Evolutionary conservation across 2,888 invertebrate species (phyloP).

Genomic region (Mesodorylaimus sp.): DNA sequence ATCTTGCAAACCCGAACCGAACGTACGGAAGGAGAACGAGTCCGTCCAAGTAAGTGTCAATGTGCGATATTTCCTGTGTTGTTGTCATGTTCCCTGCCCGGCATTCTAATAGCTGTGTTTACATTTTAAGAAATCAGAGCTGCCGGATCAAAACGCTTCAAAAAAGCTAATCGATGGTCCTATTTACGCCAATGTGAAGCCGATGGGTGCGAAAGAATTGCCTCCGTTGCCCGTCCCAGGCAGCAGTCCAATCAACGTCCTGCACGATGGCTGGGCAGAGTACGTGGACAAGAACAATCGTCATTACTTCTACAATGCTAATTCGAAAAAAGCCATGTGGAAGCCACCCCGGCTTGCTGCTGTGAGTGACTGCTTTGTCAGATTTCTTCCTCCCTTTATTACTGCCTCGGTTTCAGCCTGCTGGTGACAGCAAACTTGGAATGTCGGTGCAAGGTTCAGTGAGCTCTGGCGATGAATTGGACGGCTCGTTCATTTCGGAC

Average conservation of each 20-base stretch:
- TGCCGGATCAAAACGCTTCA: no score
- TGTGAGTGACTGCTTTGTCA: not conserved
- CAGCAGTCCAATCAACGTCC: slow-evolving; percentile 13
- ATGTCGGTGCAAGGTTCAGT: no score
- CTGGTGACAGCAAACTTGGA: no score
- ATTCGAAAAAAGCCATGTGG: slow-evolving; percentile 31
- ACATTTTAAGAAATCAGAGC: no score
- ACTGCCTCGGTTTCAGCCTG: no score
- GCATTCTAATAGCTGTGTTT: no score
- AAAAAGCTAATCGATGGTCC: not conserved
- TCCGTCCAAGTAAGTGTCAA: no score
- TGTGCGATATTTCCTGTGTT: no score
- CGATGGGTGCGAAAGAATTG: not conserved
- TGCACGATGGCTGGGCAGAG: slow-evolving; percentile 29
- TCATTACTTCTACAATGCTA: slow-evolving; percentile 31
- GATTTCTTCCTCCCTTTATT: not conserved
- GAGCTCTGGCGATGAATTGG: no score
- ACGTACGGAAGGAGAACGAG: no score
- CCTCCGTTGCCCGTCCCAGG: not conserved
- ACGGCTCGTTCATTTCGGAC: no score
- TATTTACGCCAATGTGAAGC: not conserved
- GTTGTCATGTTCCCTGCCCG: not conserved
- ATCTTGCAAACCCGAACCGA: no score
- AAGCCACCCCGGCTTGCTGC: slow-evolving; percentile 33
- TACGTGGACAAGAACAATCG: slow-evolving; percentile 27